Conservation (phyloP, 2,113 vertebrate species). For the Mystacornis crossleyi region DNA sequence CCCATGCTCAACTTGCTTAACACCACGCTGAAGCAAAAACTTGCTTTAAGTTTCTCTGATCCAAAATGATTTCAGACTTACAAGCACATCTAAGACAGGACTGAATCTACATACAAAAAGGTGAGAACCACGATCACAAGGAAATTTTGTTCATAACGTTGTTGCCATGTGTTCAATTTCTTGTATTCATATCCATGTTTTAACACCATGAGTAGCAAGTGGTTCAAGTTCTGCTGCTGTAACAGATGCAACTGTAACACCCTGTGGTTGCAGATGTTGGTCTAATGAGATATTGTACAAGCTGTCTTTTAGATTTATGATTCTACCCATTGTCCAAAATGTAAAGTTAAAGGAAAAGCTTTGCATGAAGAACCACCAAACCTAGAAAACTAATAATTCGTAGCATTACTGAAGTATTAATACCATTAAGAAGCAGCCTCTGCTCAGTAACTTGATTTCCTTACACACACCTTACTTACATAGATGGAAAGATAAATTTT, state of each 20-base stretch:
- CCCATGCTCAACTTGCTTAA: not conserved
- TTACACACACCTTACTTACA: not conserved
- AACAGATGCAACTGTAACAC: not conserved
- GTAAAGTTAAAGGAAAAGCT: not conserved
- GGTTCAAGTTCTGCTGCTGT: not conserved
- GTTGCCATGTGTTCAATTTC: not conserved
- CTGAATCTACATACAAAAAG: not conserved
- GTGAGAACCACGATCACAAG: not conserved
- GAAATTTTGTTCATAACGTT: not conserved
- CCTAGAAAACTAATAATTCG: not conserved
- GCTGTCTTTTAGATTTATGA: not conserved
- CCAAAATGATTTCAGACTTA: not conserved
- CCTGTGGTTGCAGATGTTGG: not conserved
- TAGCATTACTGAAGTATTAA: not conserved
- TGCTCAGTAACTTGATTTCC: not conserved
- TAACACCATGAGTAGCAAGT: not conserved
- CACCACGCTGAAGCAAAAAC: not conserved
- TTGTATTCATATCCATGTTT: not conserved
- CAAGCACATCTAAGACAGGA: not conserved
- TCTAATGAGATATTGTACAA: not conserved
- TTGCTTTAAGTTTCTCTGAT: not conserved
- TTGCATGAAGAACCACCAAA: not conserved
- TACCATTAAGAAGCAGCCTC: not conserved
- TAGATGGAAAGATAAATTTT: not conserved
- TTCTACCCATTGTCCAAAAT: not conserved